phyloP scores from a whole-genome alignment of 2,888 invertebrate genomes.

The Sarcophaga variegata region DNA sequence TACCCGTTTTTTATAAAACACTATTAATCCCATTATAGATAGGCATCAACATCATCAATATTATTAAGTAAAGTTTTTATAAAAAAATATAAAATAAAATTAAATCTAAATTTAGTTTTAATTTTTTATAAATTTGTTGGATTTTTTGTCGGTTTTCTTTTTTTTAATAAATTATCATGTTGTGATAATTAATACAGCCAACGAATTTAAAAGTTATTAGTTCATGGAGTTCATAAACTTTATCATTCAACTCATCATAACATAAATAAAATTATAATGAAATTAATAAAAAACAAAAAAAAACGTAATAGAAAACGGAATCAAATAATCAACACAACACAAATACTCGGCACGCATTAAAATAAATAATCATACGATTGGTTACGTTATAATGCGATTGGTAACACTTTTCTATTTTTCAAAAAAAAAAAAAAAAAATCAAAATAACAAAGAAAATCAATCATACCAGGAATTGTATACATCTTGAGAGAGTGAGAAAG shows the following conservation, averaged over 20 bases:
- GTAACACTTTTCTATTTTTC: slow-evolving; percentile 40
- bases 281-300: slow-evolving; percentile 27
- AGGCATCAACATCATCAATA: background rate
- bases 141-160: background rate
- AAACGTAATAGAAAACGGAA: background rate
- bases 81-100: background rate
- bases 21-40: background rate
- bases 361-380: slow-evolving; percentile 11
- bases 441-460: slow-evolving; percentile 5
- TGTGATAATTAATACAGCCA: slow-evolving; percentile 58
- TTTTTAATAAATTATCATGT: slow-evolving; percentile 41
- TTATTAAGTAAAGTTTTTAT: background rate
- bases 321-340: too few relatives aligned
- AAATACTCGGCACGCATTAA: too few relatives aligned
- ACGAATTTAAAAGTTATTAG: slow-evolving; percentile 55
- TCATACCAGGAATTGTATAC: slow-evolving; percentile 46
- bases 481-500: background rate
- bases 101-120: background rate
- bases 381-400: slow-evolving; percentile 46
- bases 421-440: background rate
- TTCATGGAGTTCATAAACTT: slow-evolving; percentile 39
- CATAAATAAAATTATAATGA: slow-evolving; percentile 14
- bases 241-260: background rate
- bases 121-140: slow-evolving; percentile 13
- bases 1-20: background rate